Base-by-base conservation (phyloP, 2,113 vertebrate genomes). In the Poeciliopsis prolifica region DNA sequence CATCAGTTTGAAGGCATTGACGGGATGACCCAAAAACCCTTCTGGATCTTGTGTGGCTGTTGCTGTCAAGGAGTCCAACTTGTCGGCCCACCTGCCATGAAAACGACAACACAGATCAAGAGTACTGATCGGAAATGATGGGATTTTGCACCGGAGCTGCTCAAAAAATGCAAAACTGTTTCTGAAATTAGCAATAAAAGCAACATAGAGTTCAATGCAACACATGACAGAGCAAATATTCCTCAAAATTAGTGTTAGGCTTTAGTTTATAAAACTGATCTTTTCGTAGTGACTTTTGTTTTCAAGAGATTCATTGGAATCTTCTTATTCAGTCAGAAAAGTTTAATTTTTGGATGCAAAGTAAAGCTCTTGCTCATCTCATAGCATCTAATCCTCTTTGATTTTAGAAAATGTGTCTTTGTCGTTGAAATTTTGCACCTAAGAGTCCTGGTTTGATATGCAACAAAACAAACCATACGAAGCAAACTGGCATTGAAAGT, bases 1-100 rank as follows among this genome's bases (percentile, higher is more conserved):
- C 97, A 99, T 94, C 89, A 99, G 92, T 84, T 99, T 99, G 91
- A 98, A 99, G 1, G 97, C 98, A 65, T 99, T 99, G 71, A 99
- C 97, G 48, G 98, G 98, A 37, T 99, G 97, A 5, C 98, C 98
- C 87, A 99, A 88, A 92, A 96, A 99, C 22, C 95, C 97, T 88
- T 99, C 98, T 0, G 98, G 98, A 89, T 99, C 98, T 87, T 97
- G 95, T 0, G 93, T 96, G 12, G 98, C 98, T 35, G 91, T 94
- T 24, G 85, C 91, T 28, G 96, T 96, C 91, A 99, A 84, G 9
- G 90, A 93, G 84, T 99, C 97, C 93, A 99, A 79, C 72, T 96
- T 98, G 80, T 97, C 96, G 71, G 97, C 97, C 98, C 98, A 99
- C 75, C 98, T 99, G 19, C 24, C 29, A 79, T 51, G 78, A 28